Conservation (phyloP, 2,113 vertebrate species). For the Pogonocichla stellata region DNA sequence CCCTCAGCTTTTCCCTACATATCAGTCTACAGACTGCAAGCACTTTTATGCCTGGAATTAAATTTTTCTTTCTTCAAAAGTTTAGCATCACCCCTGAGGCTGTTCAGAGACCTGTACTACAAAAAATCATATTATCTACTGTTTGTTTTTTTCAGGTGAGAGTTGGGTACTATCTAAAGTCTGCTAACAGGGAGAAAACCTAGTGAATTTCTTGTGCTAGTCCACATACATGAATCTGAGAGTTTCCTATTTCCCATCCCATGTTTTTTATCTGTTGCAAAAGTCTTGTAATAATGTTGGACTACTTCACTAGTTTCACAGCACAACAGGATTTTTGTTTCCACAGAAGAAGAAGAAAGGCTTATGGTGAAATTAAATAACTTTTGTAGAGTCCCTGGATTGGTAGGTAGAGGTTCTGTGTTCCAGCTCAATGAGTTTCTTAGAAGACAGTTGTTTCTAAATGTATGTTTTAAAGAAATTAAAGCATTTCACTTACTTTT, state of each 20-base stretch:
- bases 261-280: neutral
- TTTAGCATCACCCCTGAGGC: neutral
- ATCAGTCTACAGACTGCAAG: neutral
- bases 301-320: neutral
- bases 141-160: neutral
- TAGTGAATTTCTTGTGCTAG: neutral
- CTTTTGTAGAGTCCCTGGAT: neutral
- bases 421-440: neutral
- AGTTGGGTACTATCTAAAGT: neutral
- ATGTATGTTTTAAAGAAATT: neutral
- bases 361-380: neutral
- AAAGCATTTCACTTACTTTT: neutral
- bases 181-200: neutral
- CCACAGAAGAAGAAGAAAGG: neutral
- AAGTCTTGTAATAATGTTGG: neutral
- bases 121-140: neutral
- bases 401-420: neutral
- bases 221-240: neutral
- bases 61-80: neutral
- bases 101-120: neutral
- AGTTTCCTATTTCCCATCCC: neutral
- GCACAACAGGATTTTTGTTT: neutral
- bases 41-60: neutral
- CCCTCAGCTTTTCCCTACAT: neutral
- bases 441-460: neutral